phyloP scores from a whole-genome alignment of 1,140 invertebrate genomes.

The Zeugodacus cucurbitae region DNA sequence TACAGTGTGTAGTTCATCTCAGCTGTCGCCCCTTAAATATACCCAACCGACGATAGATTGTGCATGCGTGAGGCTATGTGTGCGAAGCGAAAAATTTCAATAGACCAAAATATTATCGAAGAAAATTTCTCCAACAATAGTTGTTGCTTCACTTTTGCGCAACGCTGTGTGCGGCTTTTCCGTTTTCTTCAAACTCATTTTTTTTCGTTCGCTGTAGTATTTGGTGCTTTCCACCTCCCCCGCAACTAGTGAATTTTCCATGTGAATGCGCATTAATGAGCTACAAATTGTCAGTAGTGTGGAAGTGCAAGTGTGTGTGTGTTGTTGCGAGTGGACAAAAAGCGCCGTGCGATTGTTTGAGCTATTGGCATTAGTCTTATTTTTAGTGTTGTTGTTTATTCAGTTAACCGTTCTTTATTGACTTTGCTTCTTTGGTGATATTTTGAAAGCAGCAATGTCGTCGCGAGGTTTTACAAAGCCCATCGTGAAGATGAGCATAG shows the following conservation, averaged over 20 bases:
- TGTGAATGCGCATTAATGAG: conserved; percentile 29
- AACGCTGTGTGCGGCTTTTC: background rate
- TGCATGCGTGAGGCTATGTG: background rate
- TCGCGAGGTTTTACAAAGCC: background rate
- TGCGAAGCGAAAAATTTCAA: background rate
- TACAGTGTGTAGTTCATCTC: background rate
- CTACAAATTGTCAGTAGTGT: background rate
- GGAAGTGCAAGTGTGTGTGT: background rate
- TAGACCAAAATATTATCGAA: conserved; percentile 1
- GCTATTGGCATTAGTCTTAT: background rate
- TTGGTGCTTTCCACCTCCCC: background rate
- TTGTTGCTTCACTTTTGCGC: background rate
- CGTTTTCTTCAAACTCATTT: background rate
- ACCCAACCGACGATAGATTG: background rate
- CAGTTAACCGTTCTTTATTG: background rate
- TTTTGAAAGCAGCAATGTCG: background rate
- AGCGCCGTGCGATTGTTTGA: background rate
- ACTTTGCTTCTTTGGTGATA: background rate
- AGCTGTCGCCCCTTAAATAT: background rate
- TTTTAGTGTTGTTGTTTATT: background rate
- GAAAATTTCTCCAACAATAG: background rate
- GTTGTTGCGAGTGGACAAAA: background rate
- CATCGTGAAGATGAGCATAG: background rate
- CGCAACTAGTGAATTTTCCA: background rate
- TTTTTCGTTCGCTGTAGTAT: background rate